These are phyloP conservation scores for Eremophila alpestris DNA, from an alignment of 2,797 vertebrate genomes.

Conservation along the genomic window DNA sequence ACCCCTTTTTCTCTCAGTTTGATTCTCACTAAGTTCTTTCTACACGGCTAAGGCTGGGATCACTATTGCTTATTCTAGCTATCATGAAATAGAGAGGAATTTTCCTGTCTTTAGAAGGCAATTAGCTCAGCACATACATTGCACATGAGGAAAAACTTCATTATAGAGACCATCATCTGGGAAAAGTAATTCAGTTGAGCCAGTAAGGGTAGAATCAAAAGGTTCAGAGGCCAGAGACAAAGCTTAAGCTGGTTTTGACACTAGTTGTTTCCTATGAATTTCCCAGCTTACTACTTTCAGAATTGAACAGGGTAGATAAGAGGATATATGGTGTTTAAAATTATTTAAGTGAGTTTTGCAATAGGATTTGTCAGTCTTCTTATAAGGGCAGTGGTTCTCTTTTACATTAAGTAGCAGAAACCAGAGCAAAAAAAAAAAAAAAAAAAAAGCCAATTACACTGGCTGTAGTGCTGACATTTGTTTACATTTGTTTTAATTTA, in stretches of 20 bases:
- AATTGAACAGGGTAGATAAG: not conserved
- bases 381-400: not conserved
- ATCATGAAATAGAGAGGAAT: not conserved
- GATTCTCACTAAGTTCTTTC: not conserved
- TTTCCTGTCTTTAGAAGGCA: not conserved
- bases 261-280: not conserved
- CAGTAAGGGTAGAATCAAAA: not conserved
- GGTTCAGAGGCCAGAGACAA: not conserved
- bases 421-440: fast-evolving
- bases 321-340: not conserved
- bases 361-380: not conserved
- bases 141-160: not conserved
- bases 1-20: not conserved
- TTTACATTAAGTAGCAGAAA: not conserved
- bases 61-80: not conserved
- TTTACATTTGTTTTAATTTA: not conserved
- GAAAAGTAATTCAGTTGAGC: not conserved
- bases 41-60: not conserved
- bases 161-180: not conserved
- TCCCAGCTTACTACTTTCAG: not conserved
- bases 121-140: not conserved
- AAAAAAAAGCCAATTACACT: not conserved
- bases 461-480: not conserved
- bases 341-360: not conserved
- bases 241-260: constrained; percentile 6